Conservation (phyloP, 1,140 invertebrate species). For the Drosophila biarmipes region DNA sequence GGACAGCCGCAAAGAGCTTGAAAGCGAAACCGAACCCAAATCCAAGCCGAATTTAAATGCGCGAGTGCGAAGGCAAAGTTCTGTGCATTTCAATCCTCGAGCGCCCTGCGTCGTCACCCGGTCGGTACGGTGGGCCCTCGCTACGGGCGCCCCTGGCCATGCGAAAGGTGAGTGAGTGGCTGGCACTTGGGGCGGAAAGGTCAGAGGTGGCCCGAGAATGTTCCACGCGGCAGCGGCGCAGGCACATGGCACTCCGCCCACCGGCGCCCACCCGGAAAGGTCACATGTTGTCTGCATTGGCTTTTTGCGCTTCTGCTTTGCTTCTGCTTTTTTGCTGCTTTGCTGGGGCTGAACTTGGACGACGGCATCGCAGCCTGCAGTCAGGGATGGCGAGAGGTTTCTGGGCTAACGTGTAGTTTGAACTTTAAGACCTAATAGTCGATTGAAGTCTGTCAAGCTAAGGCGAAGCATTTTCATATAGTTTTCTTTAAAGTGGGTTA, state of each 20-base stretch:
- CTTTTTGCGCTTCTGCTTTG: neutral
- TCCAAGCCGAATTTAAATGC: neutral
- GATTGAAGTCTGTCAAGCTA: too few species aligned
- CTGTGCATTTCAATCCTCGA: slow-evolving; percentile 3
- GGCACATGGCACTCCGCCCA: slow-evolving; percentile 7
- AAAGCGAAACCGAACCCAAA: slow-evolving; percentile 7
- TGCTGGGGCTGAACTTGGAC: slow-evolving; percentile 38
- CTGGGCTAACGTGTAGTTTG: neutral
- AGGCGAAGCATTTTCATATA: too few species aligned
- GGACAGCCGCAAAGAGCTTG: slow-evolving; percentile 22
- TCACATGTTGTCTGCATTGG: slow-evolving; percentile 63
- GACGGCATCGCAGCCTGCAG: neutral
- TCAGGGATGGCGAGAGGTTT: slow-evolving; percentile 2
- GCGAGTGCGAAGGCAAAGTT: slow-evolving; percentile 1
- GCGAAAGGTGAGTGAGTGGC: slow-evolving; percentile 29
- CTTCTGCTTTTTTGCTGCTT: neutral
- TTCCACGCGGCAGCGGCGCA: slow-evolving; percentile 26
- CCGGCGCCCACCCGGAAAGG: slow-evolving; percentile 43
- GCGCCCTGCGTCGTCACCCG: slow-evolving; percentile 9
- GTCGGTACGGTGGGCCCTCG: neutral
- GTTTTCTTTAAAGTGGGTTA: too few species aligned
- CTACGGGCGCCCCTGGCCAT: slow-evolving; percentile 13
- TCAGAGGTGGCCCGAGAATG: slow-evolving; percentile 59
- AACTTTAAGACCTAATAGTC: too few species aligned
- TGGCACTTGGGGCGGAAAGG: slow-evolving; percentile 40